A percentile compares a stretch with the other conserved stretches of the same genome.
Conservation (phyloP, 2,113 vertebrate genomes). For the Gracilinanus agilis region DNA sequence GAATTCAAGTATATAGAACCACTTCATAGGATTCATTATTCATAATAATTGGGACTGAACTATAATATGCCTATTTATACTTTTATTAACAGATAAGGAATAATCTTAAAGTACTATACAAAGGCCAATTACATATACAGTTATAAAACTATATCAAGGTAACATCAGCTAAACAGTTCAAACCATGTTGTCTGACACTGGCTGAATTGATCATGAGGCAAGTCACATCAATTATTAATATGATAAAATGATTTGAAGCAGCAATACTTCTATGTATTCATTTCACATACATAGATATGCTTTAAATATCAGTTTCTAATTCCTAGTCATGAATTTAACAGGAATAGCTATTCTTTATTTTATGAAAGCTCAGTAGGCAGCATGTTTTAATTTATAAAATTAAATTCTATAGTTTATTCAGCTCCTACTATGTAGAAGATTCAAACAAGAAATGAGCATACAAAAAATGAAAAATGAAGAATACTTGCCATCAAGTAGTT, state of each 20-base stretch:
- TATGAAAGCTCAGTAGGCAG: background rate
- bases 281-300: too few species aligned
- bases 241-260: background rate
- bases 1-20: background rate
- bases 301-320: background rate
- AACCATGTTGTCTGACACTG: background rate
- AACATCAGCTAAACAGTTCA: background rate
- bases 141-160: background rate
- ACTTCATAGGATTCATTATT: background rate
- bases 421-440: background rate
- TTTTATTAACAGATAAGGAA: background rate
- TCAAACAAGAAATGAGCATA: background rate
- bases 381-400: background rate
- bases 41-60: background rate
- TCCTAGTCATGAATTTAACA: background rate
- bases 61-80: background rate
- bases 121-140: background rate
- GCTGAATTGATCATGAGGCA: background rate
- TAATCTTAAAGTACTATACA: background rate
- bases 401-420: background rate
- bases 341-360: background rate
- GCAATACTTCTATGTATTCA: background rate
- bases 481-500: background rate
- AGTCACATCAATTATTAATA: background rate
- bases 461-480: background rate